Conservation (phyloP, 1,140 invertebrate species). For the Limonius californicus region DNA sequence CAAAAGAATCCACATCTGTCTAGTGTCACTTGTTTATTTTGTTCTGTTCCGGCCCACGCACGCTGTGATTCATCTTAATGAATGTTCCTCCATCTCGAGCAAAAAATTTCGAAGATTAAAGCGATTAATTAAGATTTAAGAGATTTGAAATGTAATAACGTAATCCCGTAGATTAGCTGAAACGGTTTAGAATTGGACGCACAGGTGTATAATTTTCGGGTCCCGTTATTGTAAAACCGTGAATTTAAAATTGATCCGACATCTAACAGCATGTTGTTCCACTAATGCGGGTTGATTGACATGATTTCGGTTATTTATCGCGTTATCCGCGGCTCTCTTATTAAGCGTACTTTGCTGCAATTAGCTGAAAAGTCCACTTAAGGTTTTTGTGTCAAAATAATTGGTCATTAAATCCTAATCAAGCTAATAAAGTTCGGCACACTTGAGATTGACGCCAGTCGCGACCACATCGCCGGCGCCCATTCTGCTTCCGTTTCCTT, state of each 20-base stretch:
- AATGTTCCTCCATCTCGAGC: neutral
- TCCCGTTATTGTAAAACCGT: conserved; percentile 5
- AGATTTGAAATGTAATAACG: neutral
- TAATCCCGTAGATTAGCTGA: neutral
- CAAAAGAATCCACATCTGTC: conserved; percentile 11
- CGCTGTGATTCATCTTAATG: conserved; percentile 1
- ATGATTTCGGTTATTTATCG: conserved; percentile 7
- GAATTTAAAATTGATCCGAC: conserved; percentile 11
- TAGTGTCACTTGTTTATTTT: conserved; percentile 12
- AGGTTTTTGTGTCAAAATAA: conserved; percentile 9
- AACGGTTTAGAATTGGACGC: neutral
- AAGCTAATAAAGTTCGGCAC: neutral
- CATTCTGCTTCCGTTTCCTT: conserved; percentile 19
- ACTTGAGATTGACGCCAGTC: conserved; percentile 16
- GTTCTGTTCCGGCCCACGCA: neutral
- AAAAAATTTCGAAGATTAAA: neutral
- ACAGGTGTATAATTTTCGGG: conserved; percentile 12
- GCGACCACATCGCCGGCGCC: conserved; percentile 12
- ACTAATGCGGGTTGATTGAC: conserved; percentile 5
- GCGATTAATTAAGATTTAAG: neutral
- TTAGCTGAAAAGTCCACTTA: conserved; percentile 4
- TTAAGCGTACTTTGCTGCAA: neutral
- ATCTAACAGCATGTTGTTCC: conserved; percentile 7
- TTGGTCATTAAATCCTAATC: conserved; percentile 9
- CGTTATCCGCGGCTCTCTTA: neutral